Base-by-base conservation (phyloP, 2,113 vertebrate genomes). In the Oncorhynchus kisutch region DNA sequence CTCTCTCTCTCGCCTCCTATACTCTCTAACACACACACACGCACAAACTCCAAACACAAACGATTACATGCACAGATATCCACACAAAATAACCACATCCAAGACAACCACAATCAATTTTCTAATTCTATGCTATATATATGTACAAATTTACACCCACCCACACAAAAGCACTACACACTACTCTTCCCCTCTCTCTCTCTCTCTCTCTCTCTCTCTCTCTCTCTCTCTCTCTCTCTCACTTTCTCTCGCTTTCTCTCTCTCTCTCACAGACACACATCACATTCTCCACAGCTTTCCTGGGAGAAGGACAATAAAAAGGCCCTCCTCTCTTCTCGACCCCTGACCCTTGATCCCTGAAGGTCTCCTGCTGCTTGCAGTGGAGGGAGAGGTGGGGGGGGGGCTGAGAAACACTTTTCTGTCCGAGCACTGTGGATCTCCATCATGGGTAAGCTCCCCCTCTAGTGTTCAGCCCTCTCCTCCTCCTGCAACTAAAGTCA, bases 371-470 rank as follows among this genome's bases (percentile, higher is more conserved):
- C 39, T 45, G 39, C 39, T 45, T 45, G 39, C 39, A 45, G 39
- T 45, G 82, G 81, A 88, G 88, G 79, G 76, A 73, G 84, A 86
- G 87, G 87, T n/a, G 81, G 80, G 20, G 88, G 84, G 70, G 72
- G 77, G 91, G 92, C 90, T 83, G 89, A 92, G 78, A 91, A 90
- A 87, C 91, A 85, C 89, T 82, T 90, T 84, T 86, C 85, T 91
- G 39, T 87, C 88, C 88, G 90, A 80, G 86, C 89, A 81, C 90
- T 88, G 91, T 85, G 88, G 9, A 11, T 45, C 39, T 45, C 39
- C 91, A 88, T 92, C 93, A 94, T 86, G 95, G 95, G 75, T 96
- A 97, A 99, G 96, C 94, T 96, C 96, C 96, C 96, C 97, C 96
- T 96, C 97, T 98, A 99, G 97, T 95, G 96, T 98, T 96, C 96